Percentiles rank a stretch among this genome's conserved stretches.
These are phyloP conservation scores for Biston stratarius DNA, from an alignment of 2,888 invertebrate species.

Conservation along the genomic window DNA sequence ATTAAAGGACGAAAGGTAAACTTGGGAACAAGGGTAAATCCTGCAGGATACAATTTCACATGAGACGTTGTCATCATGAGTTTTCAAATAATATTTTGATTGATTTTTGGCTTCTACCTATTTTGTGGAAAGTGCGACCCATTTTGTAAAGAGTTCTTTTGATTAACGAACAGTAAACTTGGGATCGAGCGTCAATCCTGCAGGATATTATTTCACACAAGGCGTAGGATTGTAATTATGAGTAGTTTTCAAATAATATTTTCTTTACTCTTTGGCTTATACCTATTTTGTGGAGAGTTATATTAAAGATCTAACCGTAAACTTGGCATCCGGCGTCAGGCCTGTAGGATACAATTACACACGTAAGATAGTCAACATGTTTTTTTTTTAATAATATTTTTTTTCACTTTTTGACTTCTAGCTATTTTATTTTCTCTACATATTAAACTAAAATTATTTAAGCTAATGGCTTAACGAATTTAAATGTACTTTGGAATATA, in stretches of 20 bases:
- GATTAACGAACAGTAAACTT: slow-evolving; percentile 89
- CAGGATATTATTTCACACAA: slow-evolving; percentile 76
- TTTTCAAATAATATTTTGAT: not conserved
- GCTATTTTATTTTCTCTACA: no score
- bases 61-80: slow-evolving; percentile 60
- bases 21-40: slow-evolving; percentile 86
- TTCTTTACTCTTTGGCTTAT: no score
- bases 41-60: slow-evolving; percentile 76
- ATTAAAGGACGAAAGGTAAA: slow-evolving; percentile 89
- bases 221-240: slow-evolving; percentile 53
- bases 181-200: slow-evolving; percentile 85
- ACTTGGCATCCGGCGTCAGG: slow-evolving; percentile 87
- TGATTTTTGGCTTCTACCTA: slow-evolving; percentile 38
- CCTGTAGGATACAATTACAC: slow-evolving; percentile 78
- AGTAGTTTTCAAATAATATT: not conserved
- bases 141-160: slow-evolving; percentile 87
- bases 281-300: slow-evolving; percentile 85
- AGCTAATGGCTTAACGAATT: no score
- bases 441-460: no score
- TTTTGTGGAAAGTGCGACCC: slow-evolving; percentile 79
- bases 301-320: slow-evolving; percentile 88
- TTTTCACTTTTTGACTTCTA: no score
- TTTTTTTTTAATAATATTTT: no score
- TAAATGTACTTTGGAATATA: no score
- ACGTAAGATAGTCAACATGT: slow-evolving; percentile 61